Evolutionary conservation across 2,113 vertebrate species (phyloP), one percentile per base, ranked within the genome.

Genomic region (Pygoscelis adeliae): DNA sequence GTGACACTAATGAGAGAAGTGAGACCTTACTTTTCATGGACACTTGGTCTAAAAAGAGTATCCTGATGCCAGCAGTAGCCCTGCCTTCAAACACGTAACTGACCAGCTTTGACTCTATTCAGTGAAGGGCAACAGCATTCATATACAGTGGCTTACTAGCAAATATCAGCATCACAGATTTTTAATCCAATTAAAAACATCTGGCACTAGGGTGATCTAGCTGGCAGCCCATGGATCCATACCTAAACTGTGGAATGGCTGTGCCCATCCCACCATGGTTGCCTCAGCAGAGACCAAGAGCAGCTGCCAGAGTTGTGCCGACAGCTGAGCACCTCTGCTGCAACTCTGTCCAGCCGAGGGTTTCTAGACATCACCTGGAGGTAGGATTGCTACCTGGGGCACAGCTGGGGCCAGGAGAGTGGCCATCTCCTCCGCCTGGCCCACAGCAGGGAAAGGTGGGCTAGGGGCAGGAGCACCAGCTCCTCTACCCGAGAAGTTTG

Each of bases 171-270:
- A 77, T 67, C 77, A 81, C 81, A 59, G 81, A 34, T 95, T 92
- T 92, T 94, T 63, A 95, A 93, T 96, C 83, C 93, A 95, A 87
- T 95, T 96, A 91, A 94, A 96, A 96, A 87, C 87, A 91, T 95
- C 87, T 94, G 87, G 92, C 78, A 85, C 40, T 34, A 67, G 61
- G 62, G 72, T 44, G 73, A 79, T 95, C 91, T 91, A 93, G 94
- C 96, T 95, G 94, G 95, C 91, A 94, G 93, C 58, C 91, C 71
- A 40, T 11, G 12, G 74, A 76, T 84, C 82, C 74, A 47, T 87
- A 93, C 78, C 52, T 67, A 85, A 83, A 38, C 52, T 76, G 70
- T 50, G 34, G 81, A 89, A 93, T 71, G 42, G 74, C 74, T 90
- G 78, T 8, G 9, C 69, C 50, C 83, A 63, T 77, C 36, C 58